A percentile compares a stretch with the other conserved stretches of the same genome.
These are phyloP conservation scores for Gallinago jamesoni DNA, from an alignment of 2,113 vertebrate genomes.

Conservation along the genomic window DNA sequence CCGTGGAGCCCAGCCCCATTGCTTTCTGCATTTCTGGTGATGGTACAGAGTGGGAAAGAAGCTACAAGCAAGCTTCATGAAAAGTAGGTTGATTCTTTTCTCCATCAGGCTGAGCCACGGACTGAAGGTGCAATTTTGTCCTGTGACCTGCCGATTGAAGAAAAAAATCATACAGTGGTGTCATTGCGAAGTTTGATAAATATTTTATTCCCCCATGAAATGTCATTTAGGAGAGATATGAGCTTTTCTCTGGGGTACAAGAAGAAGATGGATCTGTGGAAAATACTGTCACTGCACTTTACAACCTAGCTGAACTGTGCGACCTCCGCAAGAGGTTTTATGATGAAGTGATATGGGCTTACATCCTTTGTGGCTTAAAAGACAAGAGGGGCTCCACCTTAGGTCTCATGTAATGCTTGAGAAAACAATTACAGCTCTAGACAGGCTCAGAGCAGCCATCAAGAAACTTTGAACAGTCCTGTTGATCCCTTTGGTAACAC, in stretches of 20 bases:
- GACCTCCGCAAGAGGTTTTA: neutral
- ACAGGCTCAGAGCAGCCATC: neutral
- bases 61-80: neutral
- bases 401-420: neutral
- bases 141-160: neutral
- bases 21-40: neutral
- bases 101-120: neutral
- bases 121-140: neutral
- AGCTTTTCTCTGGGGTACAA: neutral
- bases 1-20: fast-evolving
- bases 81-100: neutral
- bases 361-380: neutral
- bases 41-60: fast-evolving
- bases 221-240: neutral
- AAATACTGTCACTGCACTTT: neutral
- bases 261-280: neutral
- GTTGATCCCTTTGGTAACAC: neutral
- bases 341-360: neutral
- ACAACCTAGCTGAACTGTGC: neutral
- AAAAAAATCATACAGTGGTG: neutral
- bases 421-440: neutral
- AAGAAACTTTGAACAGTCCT: neutral
- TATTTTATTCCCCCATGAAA: neutral
- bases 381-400: neutral
- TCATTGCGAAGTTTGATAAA: neutral